A percentile compares a stretch with the other conserved stretches of the same genome.
Conservation (phyloP, 2,113 vertebrate species). For the Pristiophorus japonicus region DNA sequence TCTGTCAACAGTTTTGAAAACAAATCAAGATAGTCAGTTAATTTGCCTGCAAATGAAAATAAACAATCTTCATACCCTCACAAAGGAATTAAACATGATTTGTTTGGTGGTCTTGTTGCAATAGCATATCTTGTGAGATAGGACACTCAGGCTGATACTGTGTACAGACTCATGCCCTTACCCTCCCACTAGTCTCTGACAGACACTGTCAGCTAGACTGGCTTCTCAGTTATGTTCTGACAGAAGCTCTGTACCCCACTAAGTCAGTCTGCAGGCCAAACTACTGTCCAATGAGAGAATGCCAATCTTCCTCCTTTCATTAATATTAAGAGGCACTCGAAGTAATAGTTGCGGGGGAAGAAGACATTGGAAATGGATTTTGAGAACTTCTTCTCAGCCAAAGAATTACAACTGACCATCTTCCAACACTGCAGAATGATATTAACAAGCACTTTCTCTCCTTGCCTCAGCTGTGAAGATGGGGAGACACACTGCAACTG, state of each 20-base stretch:
- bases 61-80: not conserved
- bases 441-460: not conserved
- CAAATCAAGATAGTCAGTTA: not conserved
- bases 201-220: not conserved
- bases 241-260: too few relatives aligned
- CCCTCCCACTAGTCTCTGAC: not conserved
- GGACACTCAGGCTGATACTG: not conserved
- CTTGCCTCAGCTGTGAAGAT: not conserved
- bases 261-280: not conserved
- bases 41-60: not conserved
- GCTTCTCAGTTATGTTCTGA: not conserved
- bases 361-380: not conserved
- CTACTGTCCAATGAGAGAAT: not conserved
- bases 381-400: not conserved
- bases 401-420: not conserved
- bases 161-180: not conserved
- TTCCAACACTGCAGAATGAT: not conserved
- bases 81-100: not conserved
- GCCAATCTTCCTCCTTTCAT: not conserved
- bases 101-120: too few relatives aligned
- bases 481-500: too few relatives aligned
- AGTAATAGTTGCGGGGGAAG: not conserved
- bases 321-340: not conserved
- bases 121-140: not conserved
- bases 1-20: not conserved